Evolutionary conservation across 2,113 vertebrate species (phyloP).

Genomic region (Talpa occidentalis): DNA sequence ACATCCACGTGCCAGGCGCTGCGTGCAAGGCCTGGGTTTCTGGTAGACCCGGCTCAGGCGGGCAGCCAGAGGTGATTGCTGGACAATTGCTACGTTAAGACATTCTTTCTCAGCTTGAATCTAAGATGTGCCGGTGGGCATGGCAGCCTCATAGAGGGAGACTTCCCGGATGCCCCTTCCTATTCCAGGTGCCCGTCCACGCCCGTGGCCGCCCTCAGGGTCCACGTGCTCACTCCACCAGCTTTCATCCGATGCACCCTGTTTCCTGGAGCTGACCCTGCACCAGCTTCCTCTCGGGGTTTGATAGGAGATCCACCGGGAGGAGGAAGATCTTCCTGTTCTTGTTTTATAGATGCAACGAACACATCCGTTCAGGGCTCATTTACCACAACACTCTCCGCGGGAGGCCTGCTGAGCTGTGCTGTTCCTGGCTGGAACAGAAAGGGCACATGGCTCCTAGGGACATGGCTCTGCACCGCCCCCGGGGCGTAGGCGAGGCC

Average conservation of each 20-base stretch:
- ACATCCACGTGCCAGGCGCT: no score
- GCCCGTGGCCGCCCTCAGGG: not conserved
- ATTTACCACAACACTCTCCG: not conserved
- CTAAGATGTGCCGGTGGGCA: no score
- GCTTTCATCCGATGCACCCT: not conserved
- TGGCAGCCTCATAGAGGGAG: no score
- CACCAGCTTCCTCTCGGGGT: not conserved
- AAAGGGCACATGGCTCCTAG: not conserved
- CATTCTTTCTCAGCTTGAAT: no score
- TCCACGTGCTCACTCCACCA: not conserved
- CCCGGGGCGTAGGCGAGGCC: no score
- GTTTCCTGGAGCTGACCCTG: not conserved
- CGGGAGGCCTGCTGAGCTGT: slow-evolving; percentile 41
- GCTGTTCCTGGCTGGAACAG: not conserved
- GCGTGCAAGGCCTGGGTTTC: no score
- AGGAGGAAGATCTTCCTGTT: slow-evolving; percentile 34
- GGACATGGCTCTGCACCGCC: not conserved
- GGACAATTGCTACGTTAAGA: no score
- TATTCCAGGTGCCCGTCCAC: no score
- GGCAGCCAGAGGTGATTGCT: no score
- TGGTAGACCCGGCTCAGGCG: no score
- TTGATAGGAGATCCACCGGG: not conserved
- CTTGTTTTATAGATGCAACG: not conserved
- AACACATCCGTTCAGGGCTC: not conserved
- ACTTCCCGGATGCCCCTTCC: no score